phyloP scores from a whole-genome alignment of 2,888 invertebrate species.

The Noctua janthina region DNA sequence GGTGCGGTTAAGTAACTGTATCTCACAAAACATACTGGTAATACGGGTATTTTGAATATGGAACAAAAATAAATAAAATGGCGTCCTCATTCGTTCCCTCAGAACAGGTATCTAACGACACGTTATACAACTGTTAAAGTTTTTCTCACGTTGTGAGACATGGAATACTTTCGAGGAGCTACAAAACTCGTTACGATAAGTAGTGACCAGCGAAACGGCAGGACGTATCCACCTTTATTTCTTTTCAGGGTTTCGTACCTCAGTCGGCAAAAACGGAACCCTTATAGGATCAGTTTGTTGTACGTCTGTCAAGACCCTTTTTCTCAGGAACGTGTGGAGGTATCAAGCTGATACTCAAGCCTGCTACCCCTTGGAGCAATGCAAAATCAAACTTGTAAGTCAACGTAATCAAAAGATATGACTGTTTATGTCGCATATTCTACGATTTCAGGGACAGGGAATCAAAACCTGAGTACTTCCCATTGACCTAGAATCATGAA shows the following conservation, averaged over 20 bases:
- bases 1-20: not conserved
- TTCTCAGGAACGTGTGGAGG: too few species aligned
- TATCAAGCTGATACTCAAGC: too few species aligned
- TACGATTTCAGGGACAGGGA: too few species aligned
- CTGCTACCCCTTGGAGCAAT: too few species aligned
- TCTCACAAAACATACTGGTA: slow-evolving; percentile 7
- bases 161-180: slow-evolving; percentile 33
- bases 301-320: too few species aligned
- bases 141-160: slow-evolving; percentile 38
- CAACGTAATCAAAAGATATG: too few species aligned
- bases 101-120: slow-evolving; percentile 20
- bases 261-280: too few species aligned
- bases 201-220: slow-evolving; percentile 30
- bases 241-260: not conserved
- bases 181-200: slow-evolving; percentile 45
- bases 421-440: too few species aligned
- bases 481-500: too few species aligned
- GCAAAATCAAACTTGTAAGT: too few species aligned
- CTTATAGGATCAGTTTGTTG: too few species aligned
- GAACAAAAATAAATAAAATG: slow-evolving; percentile 45
- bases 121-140: slow-evolving; percentile 35
- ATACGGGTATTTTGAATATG: slow-evolving; percentile 32
- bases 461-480: too few species aligned
- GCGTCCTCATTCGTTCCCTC: slow-evolving; percentile 4
- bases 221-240: slow-evolving; percentile 32